These are phyloP conservation scores for Lagorchestes hirsutus DNA, from an alignment of 2,797 vertebrate genomes.

Conservation along the genomic window DNA sequence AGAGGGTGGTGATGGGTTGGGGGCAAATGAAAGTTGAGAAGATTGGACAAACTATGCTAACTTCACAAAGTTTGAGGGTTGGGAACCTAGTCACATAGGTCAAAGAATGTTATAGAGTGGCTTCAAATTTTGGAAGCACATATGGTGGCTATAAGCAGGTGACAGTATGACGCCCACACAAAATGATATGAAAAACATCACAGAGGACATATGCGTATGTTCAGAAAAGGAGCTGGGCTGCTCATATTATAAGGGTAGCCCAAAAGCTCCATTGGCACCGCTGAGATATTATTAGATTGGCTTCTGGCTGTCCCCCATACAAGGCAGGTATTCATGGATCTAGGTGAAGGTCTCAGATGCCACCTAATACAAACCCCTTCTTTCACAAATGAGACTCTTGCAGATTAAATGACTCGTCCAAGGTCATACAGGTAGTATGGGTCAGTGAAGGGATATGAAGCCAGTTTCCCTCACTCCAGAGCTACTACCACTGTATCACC, in stretches of 20 bases:
- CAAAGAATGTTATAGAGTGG: not conserved
- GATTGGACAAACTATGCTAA: not conserved
- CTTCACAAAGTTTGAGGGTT: not conserved
- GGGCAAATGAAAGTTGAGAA: not conserved
- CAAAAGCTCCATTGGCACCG: not conserved
- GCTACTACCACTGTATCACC: conserved; percentile 6
- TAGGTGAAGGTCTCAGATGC: not conserved
- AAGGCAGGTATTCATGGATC: not conserved
- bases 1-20: not conserved
- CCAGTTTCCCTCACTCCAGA: conserved; percentile 54
- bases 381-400: not conserved
- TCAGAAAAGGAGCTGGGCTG: not conserved
- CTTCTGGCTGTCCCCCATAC: not conserved
- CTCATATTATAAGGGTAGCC: not conserved
- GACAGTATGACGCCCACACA: not conserved
- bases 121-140: not conserved
- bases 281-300: not conserved
- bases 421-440: not conserved
- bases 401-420: not conserved
- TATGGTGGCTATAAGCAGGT: not conserved
- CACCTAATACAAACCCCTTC: not conserved
- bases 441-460: conserved; percentile 10
- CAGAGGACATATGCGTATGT: not conserved
- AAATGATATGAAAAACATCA: not conserved
- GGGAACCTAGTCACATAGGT: not conserved